Conservation (phyloP, 2,888 invertebrate species). For the Amphipoea lucens region DNA sequence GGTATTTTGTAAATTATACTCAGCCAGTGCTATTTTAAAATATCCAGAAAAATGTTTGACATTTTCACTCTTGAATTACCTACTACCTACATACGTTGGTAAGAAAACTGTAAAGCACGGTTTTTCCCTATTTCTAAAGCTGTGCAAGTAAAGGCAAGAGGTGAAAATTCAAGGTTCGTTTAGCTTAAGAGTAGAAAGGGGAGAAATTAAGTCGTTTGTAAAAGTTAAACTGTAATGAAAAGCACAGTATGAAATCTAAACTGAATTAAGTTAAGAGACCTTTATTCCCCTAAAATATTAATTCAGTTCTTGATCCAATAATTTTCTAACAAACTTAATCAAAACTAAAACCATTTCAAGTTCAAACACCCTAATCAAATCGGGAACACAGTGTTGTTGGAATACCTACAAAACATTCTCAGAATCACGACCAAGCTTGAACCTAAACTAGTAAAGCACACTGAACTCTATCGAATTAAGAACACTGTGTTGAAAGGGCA, state of each 20-base stretch:
- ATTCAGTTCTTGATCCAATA: conserved; percentile 15
- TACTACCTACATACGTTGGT: not conserved
- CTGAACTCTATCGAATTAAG: conserved; percentile 62
- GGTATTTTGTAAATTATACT: not conserved
- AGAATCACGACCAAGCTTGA: conserved; percentile 42
- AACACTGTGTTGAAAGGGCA: conserved; percentile 58
- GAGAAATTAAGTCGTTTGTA: conserved; percentile 21
- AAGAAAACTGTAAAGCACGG: not conserved
- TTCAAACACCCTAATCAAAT: conserved; percentile 45
- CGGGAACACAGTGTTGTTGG: conserved; percentile 26
- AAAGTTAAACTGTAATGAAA: conserved; percentile 6
- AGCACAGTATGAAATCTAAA: conserved; percentile 7
- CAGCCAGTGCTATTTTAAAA: not conserved
- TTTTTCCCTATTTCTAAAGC: conserved; percentile 26
- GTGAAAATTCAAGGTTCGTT: conserved; percentile 39
- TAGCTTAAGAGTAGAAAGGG: conserved; percentile 21
- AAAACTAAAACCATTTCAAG: conserved; percentile 41
- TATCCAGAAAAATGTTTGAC: not conserved
- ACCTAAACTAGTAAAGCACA: conserved; percentile 56
- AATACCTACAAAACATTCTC: conserved; percentile 35
- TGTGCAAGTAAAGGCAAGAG: conserved; percentile 16
- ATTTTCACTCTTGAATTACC: not conserved
- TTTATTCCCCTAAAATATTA: not conserved
- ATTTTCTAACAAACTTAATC: conserved; percentile 39
- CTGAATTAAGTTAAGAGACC: conserved; percentile 15